These are phyloP conservation scores for Uromys caudimaculatus DNA, from an alignment of 2,797 vertebrate species.

Conservation along the genomic window DNA sequence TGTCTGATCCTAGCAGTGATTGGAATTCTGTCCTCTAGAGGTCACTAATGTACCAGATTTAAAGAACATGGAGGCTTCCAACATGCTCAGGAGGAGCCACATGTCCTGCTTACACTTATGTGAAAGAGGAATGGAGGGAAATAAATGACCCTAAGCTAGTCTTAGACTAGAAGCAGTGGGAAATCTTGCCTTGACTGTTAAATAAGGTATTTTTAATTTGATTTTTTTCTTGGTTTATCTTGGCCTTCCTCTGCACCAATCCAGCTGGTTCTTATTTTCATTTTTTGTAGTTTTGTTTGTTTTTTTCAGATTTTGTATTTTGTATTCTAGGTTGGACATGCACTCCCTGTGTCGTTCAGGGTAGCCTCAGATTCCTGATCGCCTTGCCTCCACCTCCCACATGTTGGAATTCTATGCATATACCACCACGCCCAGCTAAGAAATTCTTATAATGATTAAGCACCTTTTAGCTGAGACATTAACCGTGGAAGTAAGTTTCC, in stretches of 20 bases:
- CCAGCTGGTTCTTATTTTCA: neutral
- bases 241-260: neutral
- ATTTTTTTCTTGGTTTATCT: slow-evolving; percentile 15
- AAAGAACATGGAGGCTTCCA: neutral
- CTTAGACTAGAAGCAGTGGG: neutral
- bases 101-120: fast-evolving
- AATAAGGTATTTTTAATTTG: neutral
- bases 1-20: neutral
- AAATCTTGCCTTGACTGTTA: neutral
- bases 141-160: neutral
- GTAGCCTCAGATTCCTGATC: neutral
- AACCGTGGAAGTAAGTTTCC: neutral
- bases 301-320: neutral
- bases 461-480: fast-evolving
- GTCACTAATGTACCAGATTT: slow-evolving; percentile 77
- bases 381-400: no score
- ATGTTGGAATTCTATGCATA: neutral
- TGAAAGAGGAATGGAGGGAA: neutral
- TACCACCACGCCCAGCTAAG: neutral
- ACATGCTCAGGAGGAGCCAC: neutral
- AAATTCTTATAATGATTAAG: neutral
- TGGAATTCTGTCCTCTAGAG: slow-evolving; percentile 82
- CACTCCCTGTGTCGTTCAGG: neutral
- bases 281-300: neutral
- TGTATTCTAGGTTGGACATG: neutral